Conservation (phyloP, 2,113 vertebrate genomes). For the Corythornis vintsioides region DNA sequence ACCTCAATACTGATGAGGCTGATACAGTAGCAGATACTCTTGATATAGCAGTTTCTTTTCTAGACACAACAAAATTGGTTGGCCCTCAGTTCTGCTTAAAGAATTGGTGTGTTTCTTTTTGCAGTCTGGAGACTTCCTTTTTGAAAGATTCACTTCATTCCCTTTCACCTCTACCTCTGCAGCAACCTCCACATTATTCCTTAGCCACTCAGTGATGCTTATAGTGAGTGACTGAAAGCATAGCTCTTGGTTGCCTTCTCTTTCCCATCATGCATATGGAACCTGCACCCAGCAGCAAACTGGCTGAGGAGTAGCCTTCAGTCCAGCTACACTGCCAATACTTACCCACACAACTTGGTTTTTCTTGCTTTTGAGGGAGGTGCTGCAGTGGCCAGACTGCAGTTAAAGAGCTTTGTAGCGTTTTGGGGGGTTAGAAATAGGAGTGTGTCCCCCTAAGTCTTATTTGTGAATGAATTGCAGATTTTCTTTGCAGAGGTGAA, state of each 20-base stretch:
- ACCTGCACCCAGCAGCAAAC: not conserved
- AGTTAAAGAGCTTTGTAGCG: not conserved
- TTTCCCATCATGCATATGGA: rapidly evolving
- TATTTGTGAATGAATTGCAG: not conserved
- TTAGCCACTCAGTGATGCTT: not conserved
- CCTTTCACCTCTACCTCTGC: not conserved
- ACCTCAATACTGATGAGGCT: not conserved
- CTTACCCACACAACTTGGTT: not conserved
- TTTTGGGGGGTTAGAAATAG: not conserved
- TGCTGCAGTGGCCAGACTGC: not conserved
- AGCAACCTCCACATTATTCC: not conserved
- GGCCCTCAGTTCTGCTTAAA: not conserved
- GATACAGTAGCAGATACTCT: not conserved
- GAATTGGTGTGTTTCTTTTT: not conserved
- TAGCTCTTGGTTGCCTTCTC: not conserved
- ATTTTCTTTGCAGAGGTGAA: constrained; percentile 86
- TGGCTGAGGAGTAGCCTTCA: not conserved
- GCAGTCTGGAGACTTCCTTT: not conserved
- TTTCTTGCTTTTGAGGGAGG: not conserved
- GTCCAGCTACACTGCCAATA: not conserved
- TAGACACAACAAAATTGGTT: not conserved
- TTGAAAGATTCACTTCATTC: not conserved
- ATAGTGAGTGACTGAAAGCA: not conserved
- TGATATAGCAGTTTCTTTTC: not conserved
- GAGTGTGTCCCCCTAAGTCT: not conserved